phyloP scores from a whole-genome alignment of 2,797 vertebrate species.

The Artibeus lituratus region DNA sequence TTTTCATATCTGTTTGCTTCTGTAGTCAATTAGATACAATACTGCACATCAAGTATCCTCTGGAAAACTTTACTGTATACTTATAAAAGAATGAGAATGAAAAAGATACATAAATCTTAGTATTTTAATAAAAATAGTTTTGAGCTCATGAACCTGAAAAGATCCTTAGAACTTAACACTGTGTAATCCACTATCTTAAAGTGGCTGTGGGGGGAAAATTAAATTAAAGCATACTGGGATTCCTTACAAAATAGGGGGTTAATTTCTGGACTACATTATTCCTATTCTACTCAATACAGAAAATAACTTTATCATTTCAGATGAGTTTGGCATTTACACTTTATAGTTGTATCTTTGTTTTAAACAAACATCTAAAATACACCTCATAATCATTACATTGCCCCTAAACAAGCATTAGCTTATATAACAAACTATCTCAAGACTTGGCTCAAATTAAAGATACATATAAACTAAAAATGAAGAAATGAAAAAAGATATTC shows the following conservation, averaged over 20 bases:
- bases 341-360: not conserved
- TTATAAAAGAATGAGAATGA: not conserved
- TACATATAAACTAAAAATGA: not conserved
- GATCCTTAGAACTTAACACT: not conserved
- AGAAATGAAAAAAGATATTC: not conserved
- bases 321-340: not conserved
- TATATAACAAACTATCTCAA: not conserved
- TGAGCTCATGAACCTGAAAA: not conserved
- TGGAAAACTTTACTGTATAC: not conserved
- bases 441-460: not conserved
- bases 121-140: not conserved
- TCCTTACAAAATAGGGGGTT: not conserved
- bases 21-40: not conserved
- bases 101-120: not conserved
- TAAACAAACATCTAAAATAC: not conserved
- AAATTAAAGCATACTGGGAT: not conserved
- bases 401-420: not conserved
- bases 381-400: not conserved
- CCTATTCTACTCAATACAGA: not conserved
- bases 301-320: not conserved
- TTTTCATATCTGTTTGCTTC: not conserved
- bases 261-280: not conserved
- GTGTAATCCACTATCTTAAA: not conserved
- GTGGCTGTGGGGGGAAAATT: not conserved
- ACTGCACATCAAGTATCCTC: not conserved